Percentiles rank a stretch among this genome's conserved stretches.
Conservation (phyloP, 2,888 invertebrate species). For the Machimus rusticus region DNA sequence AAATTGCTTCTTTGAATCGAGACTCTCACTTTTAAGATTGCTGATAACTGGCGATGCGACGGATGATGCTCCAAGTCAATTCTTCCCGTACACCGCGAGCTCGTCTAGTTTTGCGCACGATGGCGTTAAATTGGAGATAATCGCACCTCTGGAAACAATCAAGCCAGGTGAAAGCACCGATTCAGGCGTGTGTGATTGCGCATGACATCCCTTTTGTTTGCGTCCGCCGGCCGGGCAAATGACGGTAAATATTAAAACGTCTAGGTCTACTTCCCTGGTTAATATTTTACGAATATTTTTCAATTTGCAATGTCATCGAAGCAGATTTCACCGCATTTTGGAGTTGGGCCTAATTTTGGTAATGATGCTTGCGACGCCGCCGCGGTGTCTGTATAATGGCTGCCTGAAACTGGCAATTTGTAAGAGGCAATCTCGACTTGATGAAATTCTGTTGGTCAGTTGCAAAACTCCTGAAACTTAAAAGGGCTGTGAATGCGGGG, state of each 20-base stretch:
- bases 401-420: not conserved
- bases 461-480: not conserved
- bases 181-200: not conserved
- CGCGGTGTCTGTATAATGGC: not conserved
- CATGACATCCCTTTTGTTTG: not conserved
- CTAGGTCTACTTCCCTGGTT: not conserved
- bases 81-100: not conserved
- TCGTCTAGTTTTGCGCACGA: not conserved
- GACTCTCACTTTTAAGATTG: not conserved
- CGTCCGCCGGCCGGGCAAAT: not conserved
- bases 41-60: not conserved
- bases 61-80: not conserved
- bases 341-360: not conserved
- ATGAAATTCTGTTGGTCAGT: not conserved
- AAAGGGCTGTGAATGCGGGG: not conserved
- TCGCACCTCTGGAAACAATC: not conserved
- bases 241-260: not conserved
- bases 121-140: not conserved
- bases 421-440: not conserved
- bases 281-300: not conserved
- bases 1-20: not conserved
- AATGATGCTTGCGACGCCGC: not conserved
- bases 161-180: not conserved
- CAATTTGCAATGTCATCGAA: not conserved
- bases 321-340: not conserved